Base-by-base conservation (phyloP, 2,797 vertebrate genomes). In the Botia kubotai region DNA sequence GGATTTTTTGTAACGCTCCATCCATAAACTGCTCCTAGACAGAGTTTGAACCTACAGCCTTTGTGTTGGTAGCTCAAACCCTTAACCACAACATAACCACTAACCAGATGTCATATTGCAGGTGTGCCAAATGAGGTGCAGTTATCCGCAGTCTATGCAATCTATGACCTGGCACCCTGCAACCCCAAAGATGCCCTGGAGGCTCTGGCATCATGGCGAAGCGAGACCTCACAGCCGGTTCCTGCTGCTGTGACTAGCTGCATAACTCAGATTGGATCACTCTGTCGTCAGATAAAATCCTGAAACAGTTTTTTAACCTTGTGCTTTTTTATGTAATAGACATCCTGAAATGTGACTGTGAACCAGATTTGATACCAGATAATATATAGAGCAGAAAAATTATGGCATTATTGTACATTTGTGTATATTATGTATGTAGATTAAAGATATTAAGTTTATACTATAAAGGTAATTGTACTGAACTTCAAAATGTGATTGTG, bases 121-220 rank as follows among this genome's bases (percentile, higher is more conserved):
- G 98, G 92, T 86, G 93, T 99, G 43, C 95, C 96, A 0, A 97
- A 96, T 96, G 93, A 94, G 11, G 94, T 99, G 72, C 97, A 99
- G 89, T 89, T 99, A 79, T 96, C 98, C 23, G 95, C 97, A 0
- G 60, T 96, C 69, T 98, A 98, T 82, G 94, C 96, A 52, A 93
- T 97, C 26, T 96, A 94, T 66, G 97, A 99, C 81, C 84, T 99
- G 87, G 95, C 95, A 29, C 94, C 96, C 43, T 94, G 96, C 89
- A 93, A 96, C 84, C 97, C 97, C 1, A 92, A 93, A 80, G 92
- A 94, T 75, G 93, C 94, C 55, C 66, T 95, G 88, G 92, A 96
- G 13, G 89, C 94, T 53, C 87, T 99, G 58, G 92, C 89, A 8
- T 90, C 77, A 5, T 99, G 98, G 98, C 93, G 92, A 80, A 91